Percentiles rank a stretch among this genome's conserved stretches.
Evolutionary conservation across 2,797 vertebrate species (phyloP).

Genomic region (Adelosebastes latens): DNA sequence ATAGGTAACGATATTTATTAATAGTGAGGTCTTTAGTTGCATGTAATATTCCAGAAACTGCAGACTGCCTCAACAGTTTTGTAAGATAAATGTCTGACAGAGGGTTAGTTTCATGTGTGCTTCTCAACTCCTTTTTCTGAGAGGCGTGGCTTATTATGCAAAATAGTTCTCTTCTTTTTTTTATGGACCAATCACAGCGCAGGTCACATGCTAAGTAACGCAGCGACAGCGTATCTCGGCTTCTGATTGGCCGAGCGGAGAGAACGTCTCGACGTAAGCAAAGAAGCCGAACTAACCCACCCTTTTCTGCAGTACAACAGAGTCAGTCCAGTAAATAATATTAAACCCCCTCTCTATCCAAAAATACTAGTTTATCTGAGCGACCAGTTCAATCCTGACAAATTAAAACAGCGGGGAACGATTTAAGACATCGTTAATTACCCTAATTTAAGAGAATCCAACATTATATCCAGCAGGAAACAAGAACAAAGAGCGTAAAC

Average conservation of each 20-base stretch:
- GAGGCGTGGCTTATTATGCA: constrained; percentile 72
- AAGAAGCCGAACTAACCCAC: constrained; percentile 70
- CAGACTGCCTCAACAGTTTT: neutral
- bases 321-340: constrained; percentile 71
- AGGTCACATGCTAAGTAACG: constrained; percentile 76
- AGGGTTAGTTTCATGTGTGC: constrained; percentile 37
- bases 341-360: constrained; percentile 50
- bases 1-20: neutral
- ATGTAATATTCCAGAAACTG: neutral
- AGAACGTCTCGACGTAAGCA: constrained; percentile 40
- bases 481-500: constrained; percentile 82
- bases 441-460: neutral
- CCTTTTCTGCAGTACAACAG: constrained; percentile 83
- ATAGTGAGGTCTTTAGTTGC: neutral
- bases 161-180: constrained; percentile 39
- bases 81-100: constrained; percentile 13
- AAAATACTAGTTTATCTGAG: constrained; percentile 38
- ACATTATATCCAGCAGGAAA: neutral
- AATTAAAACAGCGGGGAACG: neutral
- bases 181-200: constrained; percentile 76
- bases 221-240: constrained; percentile 49
- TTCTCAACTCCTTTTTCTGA: constrained; percentile 22
- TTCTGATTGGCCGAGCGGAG: constrained; percentile 72
- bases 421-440: neutral
- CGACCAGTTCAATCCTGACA: neutral